Base-by-base conservation (phyloP, 2,113 vertebrate species). In the Macquaria australasica region DNA sequence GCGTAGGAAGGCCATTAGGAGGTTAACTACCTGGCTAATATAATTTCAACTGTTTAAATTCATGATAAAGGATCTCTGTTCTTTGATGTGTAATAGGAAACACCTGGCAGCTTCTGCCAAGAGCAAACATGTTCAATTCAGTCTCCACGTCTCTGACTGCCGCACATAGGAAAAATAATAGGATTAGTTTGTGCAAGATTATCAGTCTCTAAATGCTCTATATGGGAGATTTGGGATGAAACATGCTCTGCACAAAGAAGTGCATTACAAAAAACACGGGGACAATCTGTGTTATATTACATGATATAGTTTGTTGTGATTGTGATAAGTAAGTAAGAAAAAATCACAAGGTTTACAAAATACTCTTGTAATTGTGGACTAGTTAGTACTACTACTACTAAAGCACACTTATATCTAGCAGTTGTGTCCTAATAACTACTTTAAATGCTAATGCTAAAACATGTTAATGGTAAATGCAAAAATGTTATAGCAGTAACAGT, bases 51-150 rank as follows among this genome's bases (percentile, higher is more conserved):
- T 82, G 70, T 79, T 55, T 80, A 62, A 84, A 92, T 78, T 87
- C 68, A 82, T 39, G 64, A 90, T 86, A 75, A 86, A 89, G 71
- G 68, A 67, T 41, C 70, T 58, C 18, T 79, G 63, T 72, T 70
- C 77, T 89, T 88, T 91, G 88, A 83, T 82, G 76, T 80, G 8
- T 83, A 91, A 95, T 82, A n/a, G 77, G 67, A 93, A 95, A 80
- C 93, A 95, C 78, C 88, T 94, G 93, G 73, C 58, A 48, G 59
- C 82, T 73, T 84, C 74, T 67, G 72, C 60, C 53, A 41, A 11
- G 16, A n/a, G 87, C 79, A 83, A 73, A 79, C 77, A 70, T 48
- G 15, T 83, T 87, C 55, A 5, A 80, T 88, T 92, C 62, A 62
- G 23, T 28, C 78, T 64, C 64, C 41, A 77, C n/a, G 45, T 50